Evolutionary conservation across 2,888 invertebrate genomes (phyloP).

Genomic region (Synergus japonicus): DNA sequence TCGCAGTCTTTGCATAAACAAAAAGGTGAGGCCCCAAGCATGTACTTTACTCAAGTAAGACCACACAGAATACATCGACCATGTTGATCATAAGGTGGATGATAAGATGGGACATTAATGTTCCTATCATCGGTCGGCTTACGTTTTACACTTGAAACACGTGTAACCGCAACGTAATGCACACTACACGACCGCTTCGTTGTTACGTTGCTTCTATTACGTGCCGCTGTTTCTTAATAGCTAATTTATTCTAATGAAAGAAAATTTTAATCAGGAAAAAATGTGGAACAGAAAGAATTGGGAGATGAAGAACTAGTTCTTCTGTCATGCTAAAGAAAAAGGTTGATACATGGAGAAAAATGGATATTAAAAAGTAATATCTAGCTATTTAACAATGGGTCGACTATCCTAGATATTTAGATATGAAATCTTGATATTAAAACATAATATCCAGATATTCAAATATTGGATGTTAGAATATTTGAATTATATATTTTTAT

Average conservation of each 20-base stretch:
- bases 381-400: no score
- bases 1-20: slow-evolving; percentile 4
- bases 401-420: no score
- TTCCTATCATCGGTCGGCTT: slow-evolving; percentile 27
- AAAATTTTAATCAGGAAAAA: not conserved
- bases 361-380: no score
- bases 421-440: no score
- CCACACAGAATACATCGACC: not conserved
- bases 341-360: no score
- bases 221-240: not conserved
- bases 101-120: slow-evolving; percentile 30
- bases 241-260: not conserved
- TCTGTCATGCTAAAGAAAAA: no score
- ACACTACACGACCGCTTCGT: not conserved
- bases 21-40: not conserved
- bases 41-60: slow-evolving; percentile 28
- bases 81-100: slow-evolving; percentile 34
- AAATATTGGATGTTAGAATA: no score
- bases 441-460: no score
- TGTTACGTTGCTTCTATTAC: not conserved
- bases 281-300: not conserved
- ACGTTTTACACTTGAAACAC: slow-evolving; percentile 4
- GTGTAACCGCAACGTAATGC: slow-evolving; percentile 3
- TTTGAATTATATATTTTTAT: no score
- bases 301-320: no score